Evolutionary conservation across 2,113 vertebrate genomes (phyloP), one percentile per base, ranked within the genome.

Genomic region (Toxostoma redivivum): DNA sequence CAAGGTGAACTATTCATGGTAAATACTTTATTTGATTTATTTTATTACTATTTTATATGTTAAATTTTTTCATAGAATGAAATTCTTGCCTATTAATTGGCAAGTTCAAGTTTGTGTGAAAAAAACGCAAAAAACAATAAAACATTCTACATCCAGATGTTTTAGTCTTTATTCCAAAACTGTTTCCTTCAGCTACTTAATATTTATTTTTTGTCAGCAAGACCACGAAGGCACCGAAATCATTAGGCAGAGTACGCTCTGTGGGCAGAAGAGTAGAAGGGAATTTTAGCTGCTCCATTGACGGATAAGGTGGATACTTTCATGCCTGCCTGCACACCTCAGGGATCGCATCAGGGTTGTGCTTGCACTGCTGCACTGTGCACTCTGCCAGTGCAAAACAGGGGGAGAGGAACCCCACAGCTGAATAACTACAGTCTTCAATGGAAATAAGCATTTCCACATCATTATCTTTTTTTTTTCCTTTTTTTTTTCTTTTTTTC

Each of bases 291-390:
- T 93, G 57, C 53, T 79, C 61, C 61, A 30, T 19, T 90, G 78
- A 51, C 24, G 3, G 40, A 71, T 79, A 57, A 92, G 66, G 66
- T 76, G 28, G 12, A 12, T 2, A 9, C 25, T 73, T n/a, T 65
- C 66, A 67, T 0, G 9, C 53, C 60, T 89, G 33, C 73, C 21
- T 3, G 6, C 67, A 57, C 72, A 81, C 21, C 61, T 65, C 50
- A 28, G 64, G 67, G 40, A 24, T 71, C 1, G 0, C 51, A 30
- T 72, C 69, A 82, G n/a, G 27, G 20, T 22, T 60, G 25, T 0
- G 1, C 17, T 64, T n/a, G 28, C 17, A 31, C n/a, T 37, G 19
- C 28, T 50, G 11, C 18, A n/a, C 0, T 0, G 30, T 11, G 40
- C 45, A 57, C 54, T 15, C 40, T 0, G 0, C 7, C 28, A 40